Base-by-base conservation (phyloP, 2,113 vertebrate genomes). In the Pao palembangensis region DNA sequence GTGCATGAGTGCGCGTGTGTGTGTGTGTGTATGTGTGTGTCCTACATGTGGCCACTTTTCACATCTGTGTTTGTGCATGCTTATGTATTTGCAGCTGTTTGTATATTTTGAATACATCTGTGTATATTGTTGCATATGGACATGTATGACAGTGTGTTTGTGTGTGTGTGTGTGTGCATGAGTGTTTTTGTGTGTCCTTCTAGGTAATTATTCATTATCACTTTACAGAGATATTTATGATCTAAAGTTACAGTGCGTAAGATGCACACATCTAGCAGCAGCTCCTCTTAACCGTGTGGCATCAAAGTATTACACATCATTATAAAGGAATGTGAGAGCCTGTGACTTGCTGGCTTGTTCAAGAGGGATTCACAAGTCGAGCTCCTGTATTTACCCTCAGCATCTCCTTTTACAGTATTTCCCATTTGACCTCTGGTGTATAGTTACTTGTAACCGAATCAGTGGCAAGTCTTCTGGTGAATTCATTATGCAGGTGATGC, bases 221-320 rank as follows among this genome's bases (percentile, higher is more conserved):
- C 69, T 69, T 51, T 43, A 55, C 61, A 38, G 63, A 50, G 42
- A 63, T 69, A 55, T 51, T 59, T 34, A 48, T 46, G 25, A 65
- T 47, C 25, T 69, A 23, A 80, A 82, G 59, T 54, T 21, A 47
- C 49, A 38, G 52, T 50, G 55, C 78, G 76, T 70, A 55, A 76
- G 31, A 54, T 28, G 25, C 25, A 28, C 25, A 28, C 25, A 28
- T 28, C 25, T 28, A 28, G 25, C 25, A 28, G 25, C 4, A 62
- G 67, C 71, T 76, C 64, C 51, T 44, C 55, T 76, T 73, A 65
- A 84, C 74, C 78, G 67, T 65, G 61, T 78, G 79, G 54, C 79
- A 76, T 53, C 65, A 73, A 71, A 80, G 79, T 66, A 67, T 78
- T 80, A 73, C 62, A 76, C 71, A 73, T 85, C 73, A 78, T 76